Evolutionary conservation across 1,140 invertebrate species (phyloP), one percentile per base, ranked within the genome.

Genomic region (Lordiphosa mommai): DNA sequence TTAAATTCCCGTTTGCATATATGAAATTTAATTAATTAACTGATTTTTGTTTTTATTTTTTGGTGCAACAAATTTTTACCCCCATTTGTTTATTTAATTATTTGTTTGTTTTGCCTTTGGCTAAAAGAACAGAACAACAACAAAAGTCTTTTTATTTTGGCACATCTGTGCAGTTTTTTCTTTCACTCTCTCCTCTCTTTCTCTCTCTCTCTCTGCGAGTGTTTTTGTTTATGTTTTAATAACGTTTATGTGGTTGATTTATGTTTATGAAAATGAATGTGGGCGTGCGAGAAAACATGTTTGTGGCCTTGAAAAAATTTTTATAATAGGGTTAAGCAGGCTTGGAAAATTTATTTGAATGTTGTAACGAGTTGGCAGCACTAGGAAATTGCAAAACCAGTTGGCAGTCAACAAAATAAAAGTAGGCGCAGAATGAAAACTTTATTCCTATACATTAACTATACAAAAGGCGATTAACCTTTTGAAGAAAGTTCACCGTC

Each of bases 151-250:
- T 58, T 69, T n/a, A n/a, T n/a, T 48, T 67, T 55, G 34, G 44
- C 70, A 67, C 74, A 82, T 82, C 65, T 80, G 71, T 61, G 71
- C 65, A 70, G 59, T 57, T 80, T 73, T 67, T 72, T 41, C 56
- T 33, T 67, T 60, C 13, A 38, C 48, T 70, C 70, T 68, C 61
- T 71, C 71, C 23, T 69, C 68, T 71, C 63, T 50, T 44, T 66
- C 29, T 33, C 33, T 17, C 12, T 34, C 43, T 23, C n/a, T 13
- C 20, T 1, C 12, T 27, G 23, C 7, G 6, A 27, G 23, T 27
- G 23, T 58, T 51, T 41, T 71, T 80, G 74, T 80, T 80, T 82
- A 80, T 82, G 57, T 74, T 76, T 74, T 82, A 80, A 80, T 80
- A 82, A 82, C 76, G 76, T 71, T 82, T 46, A 61, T 61, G 71